Conservation (phyloP, 2,797 vertebrate species). For the Centropyge bicolor region DNA sequence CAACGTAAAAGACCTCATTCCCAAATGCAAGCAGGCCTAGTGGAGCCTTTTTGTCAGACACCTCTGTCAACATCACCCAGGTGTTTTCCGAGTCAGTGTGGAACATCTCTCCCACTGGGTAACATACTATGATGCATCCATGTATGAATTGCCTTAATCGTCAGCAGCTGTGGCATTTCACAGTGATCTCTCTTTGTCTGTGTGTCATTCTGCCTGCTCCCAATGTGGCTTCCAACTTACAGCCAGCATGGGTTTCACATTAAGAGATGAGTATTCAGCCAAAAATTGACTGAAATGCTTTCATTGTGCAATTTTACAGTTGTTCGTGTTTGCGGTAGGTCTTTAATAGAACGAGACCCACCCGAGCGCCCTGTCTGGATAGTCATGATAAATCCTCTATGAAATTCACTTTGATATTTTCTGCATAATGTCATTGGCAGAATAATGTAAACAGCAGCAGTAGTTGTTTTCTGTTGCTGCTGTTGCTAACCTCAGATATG, state of each 20-base stretch:
- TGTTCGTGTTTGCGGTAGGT: neutral
- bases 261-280: conserved; percentile 6
- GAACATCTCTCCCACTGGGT: conserved; percentile 22
- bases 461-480: conserved; percentile 30
- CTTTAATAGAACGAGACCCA: neutral
- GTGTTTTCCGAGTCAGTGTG: conserved; percentile 34
- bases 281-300: neutral
- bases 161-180: conserved; percentile 54
- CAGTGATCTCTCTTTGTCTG: conserved; percentile 19
- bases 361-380: neutral
- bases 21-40: conserved; percentile 13
- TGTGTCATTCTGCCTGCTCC: conserved; percentile 1
- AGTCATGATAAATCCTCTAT: neutral
- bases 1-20: conserved; percentile 8
- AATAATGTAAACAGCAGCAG: conserved; percentile 23
- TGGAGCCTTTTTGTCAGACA: conserved; percentile 5
- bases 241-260: neutral
- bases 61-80: conserved; percentile 49
- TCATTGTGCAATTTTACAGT: neutral
- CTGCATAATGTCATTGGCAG: conserved; percentile 16
- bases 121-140: conserved; percentile 25
- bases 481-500: conserved; percentile 26
- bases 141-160: conserved; percentile 34
- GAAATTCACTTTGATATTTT: conserved; percentile 1
- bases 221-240: conserved; percentile 19